phyloP scores from a whole-genome alignment of 2,797 vertebrate species.

The Argentina silus region DNA sequence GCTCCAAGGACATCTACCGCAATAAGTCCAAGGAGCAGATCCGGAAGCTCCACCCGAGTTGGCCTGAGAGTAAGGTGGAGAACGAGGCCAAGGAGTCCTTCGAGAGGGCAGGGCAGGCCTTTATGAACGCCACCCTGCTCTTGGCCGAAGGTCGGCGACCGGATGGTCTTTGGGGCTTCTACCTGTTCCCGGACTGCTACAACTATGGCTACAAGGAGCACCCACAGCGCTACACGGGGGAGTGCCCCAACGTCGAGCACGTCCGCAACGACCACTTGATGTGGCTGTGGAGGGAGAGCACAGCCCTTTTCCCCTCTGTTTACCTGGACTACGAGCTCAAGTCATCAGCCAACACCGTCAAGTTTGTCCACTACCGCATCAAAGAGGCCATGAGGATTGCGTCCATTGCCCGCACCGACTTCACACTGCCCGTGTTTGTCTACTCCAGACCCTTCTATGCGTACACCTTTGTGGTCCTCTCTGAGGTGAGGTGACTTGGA shows the following conservation, averaged over 20 bases:
- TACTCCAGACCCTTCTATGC: slow-evolving; percentile 92
- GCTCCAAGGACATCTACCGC: slow-evolving; percentile 85
- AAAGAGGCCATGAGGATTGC: slow-evolving; percentile 90
- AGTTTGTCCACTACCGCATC: slow-evolving; percentile 88
- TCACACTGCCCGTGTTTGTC: slow-evolving; percentile 85
- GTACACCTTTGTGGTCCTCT: slow-evolving; percentile 85
- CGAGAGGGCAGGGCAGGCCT: slow-evolving; percentile 81
- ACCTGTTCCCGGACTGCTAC: slow-evolving; percentile 92
- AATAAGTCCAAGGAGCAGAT: slow-evolving; percentile 86
- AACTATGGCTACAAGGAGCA: slow-evolving; percentile 90
- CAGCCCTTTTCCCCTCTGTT: slow-evolving; percentile 87
- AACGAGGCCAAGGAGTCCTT: slow-evolving; percentile 85
- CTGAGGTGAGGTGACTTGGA: slow-evolving; percentile 77
- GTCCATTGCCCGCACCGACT: slow-evolving; percentile 81
- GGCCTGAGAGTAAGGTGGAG: slow-evolving; percentile 83
- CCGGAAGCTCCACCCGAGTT: slow-evolving; percentile 79
- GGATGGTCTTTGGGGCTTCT: slow-evolving; percentile 88
- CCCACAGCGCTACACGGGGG: slow-evolving; percentile 81
- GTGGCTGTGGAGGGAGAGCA: slow-evolving; percentile 90
- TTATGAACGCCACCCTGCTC: slow-evolving; percentile 87
- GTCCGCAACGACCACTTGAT: slow-evolving; percentile 85
- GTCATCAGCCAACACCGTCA: slow-evolving; percentile 85
- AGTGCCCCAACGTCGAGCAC: slow-evolving; percentile 87
- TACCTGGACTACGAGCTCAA: slow-evolving; percentile 87
- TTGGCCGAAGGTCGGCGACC: slow-evolving; percentile 82